Evolutionary conservation across 2,797 vertebrate genomes (phyloP), one percentile per base, ranked within the genome.

Genomic region (Petrocephalus sullivani): DNA sequence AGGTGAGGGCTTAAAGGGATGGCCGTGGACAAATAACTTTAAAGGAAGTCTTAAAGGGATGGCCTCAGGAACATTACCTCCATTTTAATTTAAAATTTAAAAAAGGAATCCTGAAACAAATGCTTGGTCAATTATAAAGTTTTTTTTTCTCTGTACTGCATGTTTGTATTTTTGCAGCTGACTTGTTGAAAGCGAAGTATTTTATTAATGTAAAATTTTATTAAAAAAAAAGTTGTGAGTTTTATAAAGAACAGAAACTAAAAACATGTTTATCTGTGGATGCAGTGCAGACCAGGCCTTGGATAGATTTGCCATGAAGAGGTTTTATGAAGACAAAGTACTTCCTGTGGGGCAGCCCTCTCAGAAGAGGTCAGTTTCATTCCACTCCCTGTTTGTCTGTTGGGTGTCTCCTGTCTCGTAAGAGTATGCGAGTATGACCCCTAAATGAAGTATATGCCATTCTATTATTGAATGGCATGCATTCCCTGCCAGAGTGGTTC

Each of bases 221-320:
- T 60, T 75, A 60, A 16, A 4, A 28, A 28, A 28, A 6, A 83
- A 51, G 19, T 83, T 3, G 14, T 19, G 10, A 83, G 21, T 28
- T 41, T 41, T 57, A 86, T 33, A 86, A 58, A 58, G 85, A 67
- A 60, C 21, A 23, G 1, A 51, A 56, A 64, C n/a, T 51, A 37
- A 87, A 67, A 64, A 1, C 8, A 7, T 51, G 54, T 88, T 78
- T 89, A 16, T 90, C 89, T 92, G 64, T 4, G 21, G 57, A 9
- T 90, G 3, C 94, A 99, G 98, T 2, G 98, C 98, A 0, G 96
- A 98, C 92, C 98, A 99, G 93, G 98, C 98, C 91, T 95, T 99
- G 95, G 98, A 99, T 95, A 96, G 98, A 81, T 99, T 99, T 91
- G 98, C 98, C 90, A 99, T 99, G 98, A 99, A 98, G 93, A 96